phyloP scores from a whole-genome alignment of 1,140 invertebrate genomes.

The Coptotermes formosanus region DNA sequence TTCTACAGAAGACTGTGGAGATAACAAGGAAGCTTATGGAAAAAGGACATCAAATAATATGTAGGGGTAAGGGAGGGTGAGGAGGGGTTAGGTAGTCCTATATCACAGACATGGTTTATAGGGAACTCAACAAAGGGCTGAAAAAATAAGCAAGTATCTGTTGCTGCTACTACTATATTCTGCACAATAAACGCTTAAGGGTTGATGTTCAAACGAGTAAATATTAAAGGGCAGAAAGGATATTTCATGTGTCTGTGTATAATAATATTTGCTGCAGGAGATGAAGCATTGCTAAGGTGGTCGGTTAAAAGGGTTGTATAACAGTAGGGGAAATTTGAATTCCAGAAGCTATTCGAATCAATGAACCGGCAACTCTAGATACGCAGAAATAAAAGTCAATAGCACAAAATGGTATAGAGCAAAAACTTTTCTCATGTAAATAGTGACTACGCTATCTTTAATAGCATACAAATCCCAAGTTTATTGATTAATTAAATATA shows the following conservation, averaged over 20 bases:
- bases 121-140: conserved; percentile 4
- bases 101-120: conserved; percentile 12
- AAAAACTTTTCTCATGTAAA: no score
- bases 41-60: conserved; percentile 18
- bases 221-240: neutral
- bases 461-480: no score
- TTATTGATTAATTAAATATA: no score
- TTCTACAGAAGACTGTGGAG: conserved; percentile 4
- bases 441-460: no score
- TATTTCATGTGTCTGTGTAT: conserved; percentile 17
- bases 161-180: neutral
- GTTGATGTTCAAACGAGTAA: conserved; percentile 3
- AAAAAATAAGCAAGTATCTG: neutral
- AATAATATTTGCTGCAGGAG: neutral
- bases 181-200: neutral
- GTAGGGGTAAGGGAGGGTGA: neutral
- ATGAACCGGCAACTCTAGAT: neutral
- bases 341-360: neutral
- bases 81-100: neutral
- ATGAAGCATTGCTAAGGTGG: neutral
- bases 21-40: conserved; percentile 8
- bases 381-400: no score
- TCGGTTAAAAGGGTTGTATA: neutral
- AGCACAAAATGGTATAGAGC: no score
- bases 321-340: neutral